Evolutionary conservation across 2,113 vertebrate genomes (phyloP), one percentile per base, ranked within the genome.

Genomic region (Genyomyrus donnyi): DNA sequence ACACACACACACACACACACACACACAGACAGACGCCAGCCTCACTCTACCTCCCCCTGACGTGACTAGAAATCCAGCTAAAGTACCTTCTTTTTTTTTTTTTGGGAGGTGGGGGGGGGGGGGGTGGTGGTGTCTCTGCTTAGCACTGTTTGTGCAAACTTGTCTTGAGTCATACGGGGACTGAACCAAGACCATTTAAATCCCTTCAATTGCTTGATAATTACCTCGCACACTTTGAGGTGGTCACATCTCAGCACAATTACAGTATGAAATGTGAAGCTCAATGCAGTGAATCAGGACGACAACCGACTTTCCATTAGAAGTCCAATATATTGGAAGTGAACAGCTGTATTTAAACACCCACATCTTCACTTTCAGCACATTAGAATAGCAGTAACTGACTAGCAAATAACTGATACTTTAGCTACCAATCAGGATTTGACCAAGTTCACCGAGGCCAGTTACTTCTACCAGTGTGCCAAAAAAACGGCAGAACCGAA

Each of bases 351-450:
- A 80, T 42, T 80, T 80, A 80, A 77, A 80, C 74, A 80, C 74
- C 74, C 74, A 80, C 35, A 3, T 80, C 74, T 80, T 80, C 74
- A 80, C 74, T 80, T 80, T 80, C 74, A 80, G 74, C 74, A 80
- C 74, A 80, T 80, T 42, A 80, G 74, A 15, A 80, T 42, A 80
- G 35, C 74, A 85, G 83, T n/a, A 24, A 48, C 46, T 45, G 39
- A 45, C 48, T 85, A 85, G 83, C 42, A n/a, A 85, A 46, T 48
- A 46, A 48, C 17, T 85, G 42, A 46, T 21, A 85, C 45, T 85
- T 24, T 85, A 85, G 62, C 62, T 70, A 70, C 27, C 62, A 70
- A 13, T 46, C 74, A 80, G 74, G 35, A 39, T 77, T 39, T 77
- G 70, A 77, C 27, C 15, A 50, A 35, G 49, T 87, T 53, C 53